phyloP scores from a whole-genome alignment of 2,797 vertebrate species.

The Hylomyscus alleni region DNA sequence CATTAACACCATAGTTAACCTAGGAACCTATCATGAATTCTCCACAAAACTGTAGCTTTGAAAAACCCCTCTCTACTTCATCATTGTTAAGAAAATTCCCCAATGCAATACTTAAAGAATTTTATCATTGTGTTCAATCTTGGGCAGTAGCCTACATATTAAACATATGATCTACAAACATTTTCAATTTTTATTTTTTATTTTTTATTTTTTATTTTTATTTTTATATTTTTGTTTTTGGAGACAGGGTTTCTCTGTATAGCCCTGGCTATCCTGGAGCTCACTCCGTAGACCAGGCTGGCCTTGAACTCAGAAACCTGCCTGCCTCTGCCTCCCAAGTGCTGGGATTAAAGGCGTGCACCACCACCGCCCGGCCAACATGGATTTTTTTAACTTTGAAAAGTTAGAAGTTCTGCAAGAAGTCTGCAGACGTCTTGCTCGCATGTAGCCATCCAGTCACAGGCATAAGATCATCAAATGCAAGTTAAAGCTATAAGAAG shows the following conservation, averaged over 20 bases:
- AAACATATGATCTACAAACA: constrained; percentile 17
- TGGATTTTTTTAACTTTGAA: constrained; percentile 29
- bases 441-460: background rate
- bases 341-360: too few species aligned
- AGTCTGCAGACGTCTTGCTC: background rate
- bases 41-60: background rate
- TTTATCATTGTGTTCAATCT: background rate
- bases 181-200: constrained; percentile 58
- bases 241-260: too few species aligned
- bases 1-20: constrained; percentile 25
- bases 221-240: background rate
- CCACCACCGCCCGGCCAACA: background rate
- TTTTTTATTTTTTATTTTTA: background rate
- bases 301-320: too few species aligned
- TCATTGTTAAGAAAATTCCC: background rate
- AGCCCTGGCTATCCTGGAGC: too few species aligned
- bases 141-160: constrained; percentile 7
- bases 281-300: too few species aligned
- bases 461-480: background rate
- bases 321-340: too few species aligned
- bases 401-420: constrained; percentile 21
- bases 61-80: constrained; percentile 14
- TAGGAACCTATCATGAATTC: constrained; percentile 10
- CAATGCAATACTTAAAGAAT: constrained; percentile 28
- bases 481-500: background rate